Evolutionary conservation across 2,113 vertebrate species (phyloP), one percentile per base, ranked within the genome.

Genomic region (Ceyx melanurus): DNA sequence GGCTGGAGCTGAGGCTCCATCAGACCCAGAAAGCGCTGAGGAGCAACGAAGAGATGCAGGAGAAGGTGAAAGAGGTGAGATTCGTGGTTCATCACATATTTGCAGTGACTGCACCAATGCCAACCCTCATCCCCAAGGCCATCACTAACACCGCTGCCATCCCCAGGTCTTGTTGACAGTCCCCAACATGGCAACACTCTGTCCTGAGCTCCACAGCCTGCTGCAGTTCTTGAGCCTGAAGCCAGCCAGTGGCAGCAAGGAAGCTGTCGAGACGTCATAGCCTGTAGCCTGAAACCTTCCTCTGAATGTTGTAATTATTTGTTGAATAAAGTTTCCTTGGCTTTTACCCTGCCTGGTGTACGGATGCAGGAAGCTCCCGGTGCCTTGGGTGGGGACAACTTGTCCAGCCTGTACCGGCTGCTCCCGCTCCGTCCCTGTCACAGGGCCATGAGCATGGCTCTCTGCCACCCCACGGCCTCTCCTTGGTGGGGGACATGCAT

Each of bases 191-290:
- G 85, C 97, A 26, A 60, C 13, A 2, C 28, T 26, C 33, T 97
- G 95, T 77, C 89, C 93, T 43, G 96, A 98, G 60, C 31, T 97
- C 45, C 95, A 75, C 11, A 78, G 64, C 74, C 85, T 98, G 76
- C 53, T 97, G 75, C 18, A 19, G 11, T 96, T 73, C 50, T 35
- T 95, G 40, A 62, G 64, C 29, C 71, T 95, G 87, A 92, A 88
- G 87, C 65, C 18, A 33, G 51, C 6, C 70, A 11, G 7, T 13
- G 51, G 22, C 57, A n/a, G 13, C 25, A 29, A 82, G 61, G 82
- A 80, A 43, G 16, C 18, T 5, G 31, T 19, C 0, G 75, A 90
- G 54, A 61, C 19, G 5, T 81, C 73, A 3, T 72, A 80, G 86
- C 89, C 84, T 5, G 11, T 56, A 48, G 79, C 22, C 1, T 54